Evolutionary conservation across 1,140 invertebrate genomes (phyloP).

Genomic region (Ips nitidus): DNA sequence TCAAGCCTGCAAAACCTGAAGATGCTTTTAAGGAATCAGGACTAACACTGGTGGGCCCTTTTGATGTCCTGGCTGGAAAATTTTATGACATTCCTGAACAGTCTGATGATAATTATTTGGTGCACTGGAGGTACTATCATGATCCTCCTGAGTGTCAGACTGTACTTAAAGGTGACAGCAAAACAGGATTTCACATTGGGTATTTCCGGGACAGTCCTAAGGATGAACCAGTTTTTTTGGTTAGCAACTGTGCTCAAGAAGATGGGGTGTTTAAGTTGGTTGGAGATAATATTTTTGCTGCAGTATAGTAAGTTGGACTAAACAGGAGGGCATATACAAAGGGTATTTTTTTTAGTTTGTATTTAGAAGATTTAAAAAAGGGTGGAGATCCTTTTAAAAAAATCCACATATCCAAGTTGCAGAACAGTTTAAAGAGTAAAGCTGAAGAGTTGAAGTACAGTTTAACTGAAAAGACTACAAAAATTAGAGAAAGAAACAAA

Average conservation of each 20-base stretch:
- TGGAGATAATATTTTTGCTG: constrained; percentile 84
- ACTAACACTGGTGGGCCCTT: constrained; percentile 81
- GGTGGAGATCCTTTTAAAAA: constrained; percentile 67
- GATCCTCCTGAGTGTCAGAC: constrained; percentile 94
- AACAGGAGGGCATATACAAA: constrained; percentile 9
- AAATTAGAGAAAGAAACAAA: constrained; percentile 65
- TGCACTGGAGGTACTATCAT: constrained; percentile 90
- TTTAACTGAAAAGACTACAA: constrained; percentile 61
- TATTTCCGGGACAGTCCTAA: constrained; percentile 85
- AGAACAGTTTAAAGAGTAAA: constrained; percentile 65
- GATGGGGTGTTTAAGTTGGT: constrained; percentile 69
- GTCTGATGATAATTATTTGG: constrained; percentile 65
- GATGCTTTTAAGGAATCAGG: constrained; percentile 66
- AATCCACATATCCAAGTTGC: constrained; percentile 59
- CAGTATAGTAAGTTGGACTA: constrained; percentile 67
- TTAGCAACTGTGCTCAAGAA: constrained; percentile 70
- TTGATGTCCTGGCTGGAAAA: constrained; percentile 75
- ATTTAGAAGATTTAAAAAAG: constrained; percentile 65
- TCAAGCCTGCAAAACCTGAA: constrained; percentile 63
- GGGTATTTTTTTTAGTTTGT: constrained; percentile 55
- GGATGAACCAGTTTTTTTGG: constrained; percentile 72
- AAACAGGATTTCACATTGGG: constrained; percentile 78
- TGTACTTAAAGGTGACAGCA: constrained; percentile 67
- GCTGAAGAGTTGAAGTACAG: constrained; percentile 65
- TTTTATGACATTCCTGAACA: constrained; percentile 45